A percentile compares a stretch with the other conserved stretches of the same genome.
Conservation (phyloP, 2,888 invertebrate species). For the Drosophila paracracens region DNA sequence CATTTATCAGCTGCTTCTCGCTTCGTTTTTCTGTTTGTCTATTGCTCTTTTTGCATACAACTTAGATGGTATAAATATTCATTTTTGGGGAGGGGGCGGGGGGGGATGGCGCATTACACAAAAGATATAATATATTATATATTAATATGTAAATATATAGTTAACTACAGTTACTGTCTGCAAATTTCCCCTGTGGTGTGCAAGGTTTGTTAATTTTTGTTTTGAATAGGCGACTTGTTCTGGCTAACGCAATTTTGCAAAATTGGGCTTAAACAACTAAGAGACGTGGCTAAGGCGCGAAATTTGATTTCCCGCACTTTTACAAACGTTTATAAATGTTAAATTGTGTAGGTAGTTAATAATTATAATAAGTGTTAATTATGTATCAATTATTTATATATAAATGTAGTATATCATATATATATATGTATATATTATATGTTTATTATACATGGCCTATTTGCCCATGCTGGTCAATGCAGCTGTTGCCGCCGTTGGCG, state of each 20-base stretch:
- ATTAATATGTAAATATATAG: constrained; percentile 14
- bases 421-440: constrained; percentile 25
- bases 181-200: constrained; percentile 43
- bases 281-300: constrained; percentile 77
- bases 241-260: constrained; percentile 66
- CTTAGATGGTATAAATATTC: constrained; percentile 47
- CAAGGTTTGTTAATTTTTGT: constrained; percentile 46
- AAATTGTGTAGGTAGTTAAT: constrained; percentile 72
- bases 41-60: constrained; percentile 39
- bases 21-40: constrained; percentile 16
- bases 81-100: constrained; percentile 2
- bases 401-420: constrained; percentile 15
- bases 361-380: constrained; percentile 66
- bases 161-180: constrained; percentile 42
- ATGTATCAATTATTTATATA: constrained; percentile 40
- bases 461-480: constrained; percentile 64
- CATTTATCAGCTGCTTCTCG: constrained; percentile 22
- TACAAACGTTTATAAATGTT: constrained; percentile 69
- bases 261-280: constrained; percentile 65
- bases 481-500: constrained; percentile 51
- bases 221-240: constrained; percentile 55
- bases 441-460: constrained; percentile 48
- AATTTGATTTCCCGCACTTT: constrained; percentile 80
- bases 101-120: constrained; percentile 27
- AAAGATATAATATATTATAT: constrained; percentile 26